phyloP scores from a whole-genome alignment of 2,797 vertebrate species.

The Acanthurus lineatus region DNA sequence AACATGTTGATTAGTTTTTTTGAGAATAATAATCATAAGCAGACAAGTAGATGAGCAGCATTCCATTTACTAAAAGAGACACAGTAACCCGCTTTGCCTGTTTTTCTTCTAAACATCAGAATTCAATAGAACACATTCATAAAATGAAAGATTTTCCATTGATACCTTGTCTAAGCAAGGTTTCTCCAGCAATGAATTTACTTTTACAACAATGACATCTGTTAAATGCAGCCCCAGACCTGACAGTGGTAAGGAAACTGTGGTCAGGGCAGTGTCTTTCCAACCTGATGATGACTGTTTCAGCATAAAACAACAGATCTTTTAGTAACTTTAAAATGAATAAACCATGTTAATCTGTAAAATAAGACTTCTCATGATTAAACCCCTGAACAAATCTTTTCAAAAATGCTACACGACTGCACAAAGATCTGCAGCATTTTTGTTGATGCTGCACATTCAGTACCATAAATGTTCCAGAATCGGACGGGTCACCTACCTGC shows the following conservation, averaged over 20 bases:
- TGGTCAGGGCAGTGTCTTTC: not conserved
- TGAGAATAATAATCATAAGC: not conserved
- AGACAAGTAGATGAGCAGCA: not conserved
- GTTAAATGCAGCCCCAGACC: too few species aligned
- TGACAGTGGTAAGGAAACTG: too few species aligned
- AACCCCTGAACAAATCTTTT: not conserved
- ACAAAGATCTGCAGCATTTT: too few species aligned
- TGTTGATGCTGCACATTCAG: not conserved
- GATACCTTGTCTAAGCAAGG: too few species aligned
- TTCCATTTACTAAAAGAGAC: not conserved
- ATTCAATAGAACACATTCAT: too few species aligned
- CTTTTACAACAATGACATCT: too few species aligned
- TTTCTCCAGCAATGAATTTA: too few species aligned
- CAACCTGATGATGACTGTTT: not conserved
- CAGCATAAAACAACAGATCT: not conserved
- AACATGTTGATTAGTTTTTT: not conserved
- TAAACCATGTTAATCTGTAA: not conserved
- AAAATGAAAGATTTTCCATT: too few species aligned
- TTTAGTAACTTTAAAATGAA: too few species aligned
- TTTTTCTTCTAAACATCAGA: not conserved
- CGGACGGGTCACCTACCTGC: conserved; percentile 86
- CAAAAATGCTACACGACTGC: not conserved
- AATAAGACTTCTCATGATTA: not conserved
- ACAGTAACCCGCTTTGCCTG: not conserved
- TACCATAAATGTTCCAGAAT: not conserved